A percentile compares a stretch with the other conserved stretches of the same genome.
Evolutionary conservation across 2,888 invertebrate genomes (phyloP).

Genomic region (Eilema griseolum): DNA sequence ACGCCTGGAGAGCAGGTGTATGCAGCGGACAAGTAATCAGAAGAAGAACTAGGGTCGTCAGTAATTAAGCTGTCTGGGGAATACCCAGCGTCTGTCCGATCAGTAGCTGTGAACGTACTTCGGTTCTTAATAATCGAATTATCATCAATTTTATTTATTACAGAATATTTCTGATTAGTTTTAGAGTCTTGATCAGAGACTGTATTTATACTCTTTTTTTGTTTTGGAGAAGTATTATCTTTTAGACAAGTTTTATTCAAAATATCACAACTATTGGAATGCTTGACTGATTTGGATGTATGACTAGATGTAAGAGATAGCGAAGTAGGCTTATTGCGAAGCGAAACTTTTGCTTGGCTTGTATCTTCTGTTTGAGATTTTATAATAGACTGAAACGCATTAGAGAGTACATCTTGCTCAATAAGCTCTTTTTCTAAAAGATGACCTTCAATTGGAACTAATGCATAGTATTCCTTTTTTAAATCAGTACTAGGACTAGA

Average conservation of each 20-base stretch:
- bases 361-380: slow-evolving; percentile 66
- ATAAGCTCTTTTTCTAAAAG: slow-evolving; percentile 82
- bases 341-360: slow-evolving; percentile 57
- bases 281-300: slow-evolving; percentile 72
- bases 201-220: slow-evolving; percentile 37
- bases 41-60: slow-evolving; percentile 78
- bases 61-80: slow-evolving; percentile 78
- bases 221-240: slow-evolving; percentile 49
- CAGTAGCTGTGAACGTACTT: slow-evolving; percentile 46
- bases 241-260: slow-evolving; percentile 60
- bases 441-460: slow-evolving; percentile 74
- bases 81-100: slow-evolving; percentile 65
- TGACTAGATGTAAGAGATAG: slow-evolving; percentile 78
- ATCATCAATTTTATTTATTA: slow-evolving; percentile 42
- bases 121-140: slow-evolving; percentile 42
- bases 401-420: slow-evolving; percentile 84
- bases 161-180: slow-evolving; percentile 38
- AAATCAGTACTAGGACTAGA: slow-evolving; percentile 78
- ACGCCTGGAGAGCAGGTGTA: slow-evolving; percentile 71
- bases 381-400: slow-evolving; percentile 82
- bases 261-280: slow-evolving; percentile 79
- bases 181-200: slow-evolving; percentile 55
- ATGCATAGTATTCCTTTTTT: slow-evolving; percentile 77
- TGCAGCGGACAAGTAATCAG: slow-evolving; percentile 79
- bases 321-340: slow-evolving; percentile 72